Evolutionary conservation across 2,797 vertebrate genomes (phyloP).

Genomic region (Galaxias olidus): DNA sequence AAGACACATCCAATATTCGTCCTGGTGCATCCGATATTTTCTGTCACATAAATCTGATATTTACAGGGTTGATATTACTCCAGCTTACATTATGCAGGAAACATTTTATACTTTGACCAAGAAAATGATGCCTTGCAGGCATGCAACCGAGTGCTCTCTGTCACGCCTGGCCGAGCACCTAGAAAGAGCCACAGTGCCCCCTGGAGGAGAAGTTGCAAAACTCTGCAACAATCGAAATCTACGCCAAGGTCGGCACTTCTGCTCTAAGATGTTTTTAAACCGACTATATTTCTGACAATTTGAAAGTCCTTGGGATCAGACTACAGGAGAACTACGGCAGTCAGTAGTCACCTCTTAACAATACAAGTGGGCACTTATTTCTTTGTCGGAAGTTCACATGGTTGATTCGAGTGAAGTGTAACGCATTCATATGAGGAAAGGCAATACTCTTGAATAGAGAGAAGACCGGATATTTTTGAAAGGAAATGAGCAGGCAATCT

Average conservation of each 20-base stretch:
- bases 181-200: slow-evolving; percentile 71
- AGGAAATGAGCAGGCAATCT: too few relatives aligned
- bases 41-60: slow-evolving; percentile 76
- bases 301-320: too few relatives aligned
- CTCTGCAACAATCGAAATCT: background rate
- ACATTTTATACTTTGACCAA: slow-evolving; percentile 74
- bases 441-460: too few relatives aligned
- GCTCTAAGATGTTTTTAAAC: too few relatives aligned
- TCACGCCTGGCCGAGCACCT: background rate
- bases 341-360: too few relatives aligned
- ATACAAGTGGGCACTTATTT: too few relatives aligned
- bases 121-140: slow-evolving; percentile 72
- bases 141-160: slow-evolving; percentile 43
- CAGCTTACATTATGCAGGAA: slow-evolving; percentile 70
- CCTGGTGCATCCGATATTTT: slow-evolving; percentile 69
- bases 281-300: too few relatives aligned
- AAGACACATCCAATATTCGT: slow-evolving; percentile 68
- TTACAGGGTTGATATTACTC: slow-evolving; percentile 73
- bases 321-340: too few relatives aligned
- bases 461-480: too few relatives aligned
- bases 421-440: too few relatives aligned
- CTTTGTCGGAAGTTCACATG: too few relatives aligned
- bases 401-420: too few relatives aligned
- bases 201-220: slow-evolving; percentile 55
- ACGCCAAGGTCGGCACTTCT: background rate